Conservation (phyloP, 2,113 vertebrate genomes). For the Nibea coibor region DNA sequence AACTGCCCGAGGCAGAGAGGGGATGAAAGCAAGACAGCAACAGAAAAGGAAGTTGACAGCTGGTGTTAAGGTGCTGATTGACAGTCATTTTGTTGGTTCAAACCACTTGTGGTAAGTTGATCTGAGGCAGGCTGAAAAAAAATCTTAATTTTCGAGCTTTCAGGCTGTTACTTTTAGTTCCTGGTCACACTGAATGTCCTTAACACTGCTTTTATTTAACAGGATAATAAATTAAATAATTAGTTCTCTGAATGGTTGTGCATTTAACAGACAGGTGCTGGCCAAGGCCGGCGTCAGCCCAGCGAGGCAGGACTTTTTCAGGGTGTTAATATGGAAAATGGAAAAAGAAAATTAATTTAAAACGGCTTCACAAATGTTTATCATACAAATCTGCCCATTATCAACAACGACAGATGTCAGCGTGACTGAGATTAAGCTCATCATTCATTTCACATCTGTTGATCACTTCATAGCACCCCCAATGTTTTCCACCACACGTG, state of each 20-base stretch:
- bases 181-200: not conserved
- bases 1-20: slow-evolving; percentile 49
- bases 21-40: slow-evolving; percentile 53
- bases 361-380: not conserved
- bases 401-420: not conserved
- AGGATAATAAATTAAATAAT: not conserved
- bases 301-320: not conserved
- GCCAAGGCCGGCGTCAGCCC: not conserved
- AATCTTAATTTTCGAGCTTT: slow-evolving; percentile 17
- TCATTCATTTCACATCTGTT: not conserved
- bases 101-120: slow-evolving; percentile 66
- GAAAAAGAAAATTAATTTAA: not conserved
- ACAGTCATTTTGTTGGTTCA: slow-evolving; percentile 60
- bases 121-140: slow-evolving; percentile 7
- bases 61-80: slow-evolving; percentile 69
- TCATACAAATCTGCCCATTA: not conserved
- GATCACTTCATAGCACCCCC: too few species aligned
- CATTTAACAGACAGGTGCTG: not conserved
- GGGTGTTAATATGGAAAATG: too few species aligned
- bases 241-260: not conserved
- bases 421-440: not conserved
- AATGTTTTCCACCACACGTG: too few species aligned
- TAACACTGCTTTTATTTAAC: not conserved
- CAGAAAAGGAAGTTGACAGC: slow-evolving; percentile 69
- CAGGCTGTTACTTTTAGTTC: not conserved